A percentile compares a stretch with the other conserved stretches of the same genome.
phyloP scores from a whole-genome alignment of 2,113 vertebrate genomes.

The Lepus americanus region DNA sequence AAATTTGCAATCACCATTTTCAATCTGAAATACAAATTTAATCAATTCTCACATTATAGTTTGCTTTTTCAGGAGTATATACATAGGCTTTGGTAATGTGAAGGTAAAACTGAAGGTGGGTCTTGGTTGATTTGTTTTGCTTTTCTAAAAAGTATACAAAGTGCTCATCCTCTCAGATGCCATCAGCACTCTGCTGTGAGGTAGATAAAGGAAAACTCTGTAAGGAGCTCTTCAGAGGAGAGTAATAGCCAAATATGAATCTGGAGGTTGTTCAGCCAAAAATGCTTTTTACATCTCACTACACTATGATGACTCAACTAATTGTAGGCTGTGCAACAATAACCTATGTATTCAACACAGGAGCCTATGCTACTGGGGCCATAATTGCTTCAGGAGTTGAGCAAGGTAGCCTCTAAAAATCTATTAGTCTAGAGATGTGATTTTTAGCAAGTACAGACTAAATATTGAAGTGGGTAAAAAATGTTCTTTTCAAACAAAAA shows the following conservation, averaged over 20 bases:
- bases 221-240: slow-evolving; percentile 47
- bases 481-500: slow-evolving; percentile 56
- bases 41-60: background rate
- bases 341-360: background rate
- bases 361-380: background rate
- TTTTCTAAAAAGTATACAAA: background rate
- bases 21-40: background rate
- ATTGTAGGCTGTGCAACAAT: background rate
- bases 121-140: background rate
- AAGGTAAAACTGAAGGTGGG: background rate
- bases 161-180: background rate
- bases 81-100: background rate
- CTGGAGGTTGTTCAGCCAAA: slow-evolving; percentile 50
- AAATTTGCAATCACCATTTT: background rate
- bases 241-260: slow-evolving; percentile 55
- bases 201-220: background rate
- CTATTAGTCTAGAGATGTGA: slow-evolving; percentile 27
- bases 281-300: slow-evolving; percentile 56
- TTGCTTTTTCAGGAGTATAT: background rate
- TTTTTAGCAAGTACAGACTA: slow-evolving; percentile 33
- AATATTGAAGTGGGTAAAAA: slow-evolving; percentile 51
- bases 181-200: background rate
- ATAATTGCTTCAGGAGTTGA: slow-evolving; percentile 25
- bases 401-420: background rate
- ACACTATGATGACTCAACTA: slow-evolving; percentile 47